phyloP scores from a whole-genome alignment of 2,888 invertebrate genomes.

The Celastrina argiolus region DNA sequence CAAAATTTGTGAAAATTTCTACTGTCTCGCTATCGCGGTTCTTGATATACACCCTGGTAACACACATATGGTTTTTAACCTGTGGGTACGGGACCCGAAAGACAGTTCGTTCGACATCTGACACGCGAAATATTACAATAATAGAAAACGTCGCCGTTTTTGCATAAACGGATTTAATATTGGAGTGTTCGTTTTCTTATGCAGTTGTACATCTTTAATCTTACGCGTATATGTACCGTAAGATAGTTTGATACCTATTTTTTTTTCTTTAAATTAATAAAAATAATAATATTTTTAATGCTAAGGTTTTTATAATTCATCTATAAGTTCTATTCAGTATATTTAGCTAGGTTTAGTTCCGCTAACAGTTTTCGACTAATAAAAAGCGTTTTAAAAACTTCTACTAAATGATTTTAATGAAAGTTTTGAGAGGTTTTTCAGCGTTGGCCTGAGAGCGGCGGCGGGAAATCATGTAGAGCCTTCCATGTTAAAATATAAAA shows the following conservation, averaged over 20 bases:
- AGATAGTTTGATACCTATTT: no score
- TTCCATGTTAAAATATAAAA: constrained; percentile 21
- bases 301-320: no score
- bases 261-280: no score
- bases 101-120: constrained; percentile 33
- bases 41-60: no score
- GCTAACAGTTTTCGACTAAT: constrained; percentile 7
- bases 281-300: no score
- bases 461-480: constrained; percentile 2
- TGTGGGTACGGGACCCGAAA: no score
- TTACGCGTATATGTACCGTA: no score
- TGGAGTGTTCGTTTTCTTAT: no score
- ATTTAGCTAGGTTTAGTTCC: background rate
- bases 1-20: no score
- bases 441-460: background rate
- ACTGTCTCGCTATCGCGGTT: no score
- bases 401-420: background rate
- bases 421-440: constrained; percentile 9
- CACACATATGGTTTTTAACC: no score
- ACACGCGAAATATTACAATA: constrained; percentile 32
- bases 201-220: no score
- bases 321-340: background rate
- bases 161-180: background rate
- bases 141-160: background rate
- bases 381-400: background rate